Evolutionary conservation across 2,113 vertebrate genomes (phyloP).

Genomic region (Chloropsis cyanopogon): DNA sequence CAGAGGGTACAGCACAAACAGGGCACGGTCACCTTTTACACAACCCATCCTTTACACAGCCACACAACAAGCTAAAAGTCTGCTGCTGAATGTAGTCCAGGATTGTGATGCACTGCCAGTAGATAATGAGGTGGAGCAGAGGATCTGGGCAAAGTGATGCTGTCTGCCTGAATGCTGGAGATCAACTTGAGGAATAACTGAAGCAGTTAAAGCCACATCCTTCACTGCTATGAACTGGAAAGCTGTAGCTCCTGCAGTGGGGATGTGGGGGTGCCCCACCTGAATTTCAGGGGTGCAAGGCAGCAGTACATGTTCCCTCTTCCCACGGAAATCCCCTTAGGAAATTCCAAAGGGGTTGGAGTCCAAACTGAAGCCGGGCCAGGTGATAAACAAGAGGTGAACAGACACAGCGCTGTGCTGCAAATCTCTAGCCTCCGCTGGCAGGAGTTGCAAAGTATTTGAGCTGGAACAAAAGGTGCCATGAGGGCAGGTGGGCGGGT

Average conservation of each 20-base stretch:
- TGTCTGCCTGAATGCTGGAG: background rate
- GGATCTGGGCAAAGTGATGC: background rate
- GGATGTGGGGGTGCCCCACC: rapidly evolving
- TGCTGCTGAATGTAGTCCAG: background rate
- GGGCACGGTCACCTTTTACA: background rate
- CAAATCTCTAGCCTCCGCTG: background rate
- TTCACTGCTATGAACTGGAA: background rate
- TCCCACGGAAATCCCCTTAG: background rate
- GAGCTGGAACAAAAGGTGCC: background rate
- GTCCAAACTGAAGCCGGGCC: background rate
- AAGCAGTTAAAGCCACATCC: background rate
- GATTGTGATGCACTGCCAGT: background rate
- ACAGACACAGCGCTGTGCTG: background rate
- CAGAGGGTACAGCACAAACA: background rate
- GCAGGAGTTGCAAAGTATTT: background rate
- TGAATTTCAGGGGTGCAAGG: background rate
- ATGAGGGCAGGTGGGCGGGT: background rate
- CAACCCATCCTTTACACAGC: background rate
- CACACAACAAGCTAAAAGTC: background rate
- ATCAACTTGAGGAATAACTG: background rate
- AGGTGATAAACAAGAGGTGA: background rate
- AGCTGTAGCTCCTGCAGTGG: background rate
- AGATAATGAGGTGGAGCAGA: background rate
- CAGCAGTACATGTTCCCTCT: background rate
- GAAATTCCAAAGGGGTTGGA: background rate